phyloP scores from a whole-genome alignment of 2,113 vertebrate species.

The Ornithorhynchus anatinus region DNA sequence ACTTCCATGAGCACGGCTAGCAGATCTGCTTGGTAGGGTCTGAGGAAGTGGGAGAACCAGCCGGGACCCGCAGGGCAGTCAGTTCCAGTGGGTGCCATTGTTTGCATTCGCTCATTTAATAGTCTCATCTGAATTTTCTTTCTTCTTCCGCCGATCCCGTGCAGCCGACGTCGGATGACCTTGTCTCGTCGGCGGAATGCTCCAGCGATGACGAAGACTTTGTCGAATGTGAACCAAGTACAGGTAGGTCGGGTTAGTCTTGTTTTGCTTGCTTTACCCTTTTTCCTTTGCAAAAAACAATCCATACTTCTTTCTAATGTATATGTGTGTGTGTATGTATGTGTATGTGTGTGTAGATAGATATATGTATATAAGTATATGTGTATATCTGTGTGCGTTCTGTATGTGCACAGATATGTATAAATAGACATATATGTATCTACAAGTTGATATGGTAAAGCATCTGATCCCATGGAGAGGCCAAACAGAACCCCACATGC shows the following conservation, averaged over 20 bases:
- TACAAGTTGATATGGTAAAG: conserved; percentile 73
- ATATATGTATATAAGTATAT: conserved; percentile 59
- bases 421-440: conserved; percentile 69
- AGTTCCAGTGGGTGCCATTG: no score
- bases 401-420: conserved; percentile 62
- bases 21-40: no score
- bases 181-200: conserved; percentile 96
- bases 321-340: conserved; percentile 62
- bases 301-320: conserved; percentile 72
- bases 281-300: conserved; percentile 86
- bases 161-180: conserved; percentile 91
- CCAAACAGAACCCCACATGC: conserved; percentile 10
- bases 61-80: no score
- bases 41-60: no score
- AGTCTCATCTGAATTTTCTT: no score
- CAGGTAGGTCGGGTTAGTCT: conserved; percentile 98
- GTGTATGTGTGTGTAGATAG: conserved; percentile 64
- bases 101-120: no score
- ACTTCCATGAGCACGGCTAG: no score
- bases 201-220: conserved; percentile 98
- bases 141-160: not conserved
- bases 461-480: conserved; percentile 92
- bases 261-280: conserved; percentile 89
- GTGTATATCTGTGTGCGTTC: conserved; percentile 29
- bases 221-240: conserved; percentile 95